Percentiles rank a stretch among this genome's conserved stretches.
These are phyloP conservation scores for Achroia grisella DNA, from an alignment of 1,140 invertebrate species.

Conservation along the genomic window DNA sequence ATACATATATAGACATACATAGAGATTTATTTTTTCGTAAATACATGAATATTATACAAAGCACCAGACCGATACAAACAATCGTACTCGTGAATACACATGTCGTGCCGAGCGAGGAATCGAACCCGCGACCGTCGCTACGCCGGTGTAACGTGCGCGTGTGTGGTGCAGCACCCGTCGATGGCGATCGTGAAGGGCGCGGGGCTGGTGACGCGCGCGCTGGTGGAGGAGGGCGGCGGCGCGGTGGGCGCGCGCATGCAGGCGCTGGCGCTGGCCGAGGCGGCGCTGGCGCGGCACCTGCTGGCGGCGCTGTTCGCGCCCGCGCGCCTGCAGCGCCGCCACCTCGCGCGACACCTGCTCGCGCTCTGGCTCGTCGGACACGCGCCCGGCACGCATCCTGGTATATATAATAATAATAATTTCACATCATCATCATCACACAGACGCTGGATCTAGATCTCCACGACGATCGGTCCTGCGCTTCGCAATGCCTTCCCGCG, in stretches of 20 bases:
- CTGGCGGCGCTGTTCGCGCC: constrained; percentile 88
- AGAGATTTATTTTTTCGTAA: too few species aligned
- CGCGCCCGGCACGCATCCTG: constrained; percentile 92
- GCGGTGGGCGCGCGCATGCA: constrained; percentile 96
- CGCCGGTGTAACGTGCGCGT: not conserved
- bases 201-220: constrained; percentile 95
- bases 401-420: too few species aligned
- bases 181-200: constrained; percentile 98
- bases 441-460: too few species aligned
- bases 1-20: too few species aligned
- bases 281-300: constrained; percentile 95
- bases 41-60: too few species aligned
- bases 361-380: constrained; percentile 98
- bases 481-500: too few species aligned
- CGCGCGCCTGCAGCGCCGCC: constrained; percentile 78
- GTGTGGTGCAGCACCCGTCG: constrained; percentile 86
- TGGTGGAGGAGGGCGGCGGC: constrained; percentile 96
- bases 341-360: constrained; percentile 96
- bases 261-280: constrained; percentile 95
- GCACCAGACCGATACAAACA: too few species aligned
- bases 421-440: too few species aligned
- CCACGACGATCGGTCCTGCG: too few species aligned
- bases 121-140: too few species aligned
- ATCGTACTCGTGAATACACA: too few species aligned
- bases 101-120: too few species aligned